A percentile compares a stretch with the other conserved stretches of the same genome.
phyloP scores from a whole-genome alignment of 2,113 vertebrate species.

The Clupea harengus region DNA sequence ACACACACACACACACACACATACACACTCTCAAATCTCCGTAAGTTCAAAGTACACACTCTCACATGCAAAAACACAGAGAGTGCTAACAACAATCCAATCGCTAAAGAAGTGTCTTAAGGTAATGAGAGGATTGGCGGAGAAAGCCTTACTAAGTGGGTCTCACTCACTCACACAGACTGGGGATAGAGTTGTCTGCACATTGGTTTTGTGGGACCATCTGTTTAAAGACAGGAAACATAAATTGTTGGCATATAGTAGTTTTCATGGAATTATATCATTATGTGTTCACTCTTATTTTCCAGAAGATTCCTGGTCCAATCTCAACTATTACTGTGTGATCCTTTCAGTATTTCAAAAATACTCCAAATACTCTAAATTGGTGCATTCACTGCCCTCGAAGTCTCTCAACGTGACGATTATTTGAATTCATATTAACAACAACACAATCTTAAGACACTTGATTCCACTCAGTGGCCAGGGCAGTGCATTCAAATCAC shows the following conservation, averaged over 20 bases:
- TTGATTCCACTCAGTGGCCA: not conserved
- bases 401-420: not conserved
- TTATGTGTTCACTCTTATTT: not conserved
- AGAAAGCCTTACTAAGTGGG: not conserved
- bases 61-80: not conserved
- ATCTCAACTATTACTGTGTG: not conserved
- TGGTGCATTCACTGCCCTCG: not conserved
- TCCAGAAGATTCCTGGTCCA: not conserved
- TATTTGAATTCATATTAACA: not conserved
- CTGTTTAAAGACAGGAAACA: not conserved
- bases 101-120: not conserved
- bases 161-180: not conserved
- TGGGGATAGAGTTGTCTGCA: not conserved
- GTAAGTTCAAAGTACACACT: not conserved
- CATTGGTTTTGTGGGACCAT: not conserved
- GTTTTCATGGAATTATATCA: conserved; percentile 6
- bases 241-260: not conserved
- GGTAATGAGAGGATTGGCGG: not conserved
- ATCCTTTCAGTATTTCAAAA: not conserved
- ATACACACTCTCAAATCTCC: not conserved
- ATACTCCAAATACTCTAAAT: not conserved
- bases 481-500: not conserved
- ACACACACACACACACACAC: not conserved
- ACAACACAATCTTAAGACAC: not conserved
- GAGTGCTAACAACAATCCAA: not conserved